Conservation (phyloP, 2,797 vertebrate species). For the Chaetodon trifasciatus region DNA sequence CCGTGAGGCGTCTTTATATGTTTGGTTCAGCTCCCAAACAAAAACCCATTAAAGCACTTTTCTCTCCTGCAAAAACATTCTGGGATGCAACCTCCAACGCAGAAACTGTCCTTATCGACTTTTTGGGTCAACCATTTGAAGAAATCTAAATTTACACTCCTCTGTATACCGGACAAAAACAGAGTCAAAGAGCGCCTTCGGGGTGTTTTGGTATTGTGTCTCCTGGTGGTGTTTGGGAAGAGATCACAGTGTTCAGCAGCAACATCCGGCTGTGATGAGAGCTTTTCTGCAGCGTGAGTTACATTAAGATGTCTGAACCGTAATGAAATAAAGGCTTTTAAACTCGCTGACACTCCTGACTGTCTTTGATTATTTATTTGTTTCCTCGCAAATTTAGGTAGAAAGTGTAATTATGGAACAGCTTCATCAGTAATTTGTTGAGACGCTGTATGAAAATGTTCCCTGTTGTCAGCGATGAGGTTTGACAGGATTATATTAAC, state of each 20-base stretch:
- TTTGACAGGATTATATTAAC: neutral
- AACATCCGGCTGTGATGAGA: slow-evolving; percentile 39
- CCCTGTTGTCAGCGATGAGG: neutral
- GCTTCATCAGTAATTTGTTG: neutral
- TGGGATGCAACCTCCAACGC: slow-evolving; percentile 31
- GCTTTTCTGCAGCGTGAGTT: slow-evolving; percentile 28
- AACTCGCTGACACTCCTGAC: neutral
- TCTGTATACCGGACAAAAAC: slow-evolving; percentile 16
- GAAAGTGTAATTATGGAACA: slow-evolving; percentile 1
- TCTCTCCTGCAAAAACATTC: slow-evolving; percentile 24
- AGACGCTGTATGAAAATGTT: slow-evolving; percentile 2
- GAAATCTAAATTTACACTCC: slow-evolving; percentile 49
- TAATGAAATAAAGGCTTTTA: slow-evolving; percentile 60
- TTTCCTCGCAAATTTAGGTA: neutral
- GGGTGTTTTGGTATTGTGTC: slow-evolving; percentile 49
- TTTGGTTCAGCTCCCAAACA: slow-evolving; percentile 18
- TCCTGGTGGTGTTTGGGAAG: slow-evolving; percentile 39
- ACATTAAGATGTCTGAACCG: slow-evolving; percentile 15
- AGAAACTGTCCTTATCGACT: slow-evolving; percentile 47
- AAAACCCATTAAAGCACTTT: slow-evolving; percentile 14
- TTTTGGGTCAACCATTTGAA: slow-evolving; percentile 28
- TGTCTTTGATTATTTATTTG: neutral
- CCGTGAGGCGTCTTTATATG: neutral
- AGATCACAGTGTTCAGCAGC: slow-evolving; percentile 48
- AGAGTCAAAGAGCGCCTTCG: slow-evolving; percentile 17